A percentile compares a stretch with the other conserved stretches of the same genome.
These are phyloP conservation scores for Emesis russula DNA, from an alignment of 2,888 invertebrate genomes.

Conservation along the genomic window DNA sequence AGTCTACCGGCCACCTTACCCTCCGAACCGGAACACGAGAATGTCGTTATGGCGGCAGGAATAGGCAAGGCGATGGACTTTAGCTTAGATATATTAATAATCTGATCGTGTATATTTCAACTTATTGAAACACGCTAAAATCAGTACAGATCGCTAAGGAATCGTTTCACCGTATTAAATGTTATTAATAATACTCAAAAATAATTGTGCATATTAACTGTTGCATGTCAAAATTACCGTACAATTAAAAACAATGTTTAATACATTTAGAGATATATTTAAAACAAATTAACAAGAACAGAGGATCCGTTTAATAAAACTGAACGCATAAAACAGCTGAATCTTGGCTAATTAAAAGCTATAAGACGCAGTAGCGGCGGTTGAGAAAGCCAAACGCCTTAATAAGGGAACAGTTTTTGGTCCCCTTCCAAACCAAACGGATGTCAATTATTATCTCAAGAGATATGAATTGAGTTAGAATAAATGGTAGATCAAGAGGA, in stretches of 20 bases:
- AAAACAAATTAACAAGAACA: slow-evolving; percentile 30
- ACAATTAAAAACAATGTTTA: not conserved
- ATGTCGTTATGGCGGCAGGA: too few species aligned
- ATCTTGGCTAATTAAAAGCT: slow-evolving; percentile 54
- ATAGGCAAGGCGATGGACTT: too few species aligned
- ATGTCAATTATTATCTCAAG: slow-evolving; percentile 88
- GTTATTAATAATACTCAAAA: too few species aligned
- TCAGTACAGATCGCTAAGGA: too few species aligned
- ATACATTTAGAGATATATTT: slow-evolving; percentile 7
- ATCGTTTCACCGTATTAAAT: too few species aligned
- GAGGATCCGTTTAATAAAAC: slow-evolving; percentile 35
- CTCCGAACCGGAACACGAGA: too few species aligned
- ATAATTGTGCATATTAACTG: too few species aligned
- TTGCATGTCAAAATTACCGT: not conserved
- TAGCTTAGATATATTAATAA: too few species aligned
- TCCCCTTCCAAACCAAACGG: slow-evolving; percentile 76
- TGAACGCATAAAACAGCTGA: slow-evolving; percentile 49
- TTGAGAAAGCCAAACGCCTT: slow-evolving; percentile 59
- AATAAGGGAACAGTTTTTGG: slow-evolving; percentile 53
- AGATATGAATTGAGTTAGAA: slow-evolving; percentile 88
- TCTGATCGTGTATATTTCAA: too few species aligned
- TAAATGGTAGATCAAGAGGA: slow-evolving; percentile 56
- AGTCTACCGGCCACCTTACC: too few species aligned
- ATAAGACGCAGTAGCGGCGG: slow-evolving; percentile 48
- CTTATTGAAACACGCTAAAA: too few species aligned